Base-by-base conservation (phyloP, 1,140 invertebrate species). In the Meloidogyne chitwoodi region DNA sequence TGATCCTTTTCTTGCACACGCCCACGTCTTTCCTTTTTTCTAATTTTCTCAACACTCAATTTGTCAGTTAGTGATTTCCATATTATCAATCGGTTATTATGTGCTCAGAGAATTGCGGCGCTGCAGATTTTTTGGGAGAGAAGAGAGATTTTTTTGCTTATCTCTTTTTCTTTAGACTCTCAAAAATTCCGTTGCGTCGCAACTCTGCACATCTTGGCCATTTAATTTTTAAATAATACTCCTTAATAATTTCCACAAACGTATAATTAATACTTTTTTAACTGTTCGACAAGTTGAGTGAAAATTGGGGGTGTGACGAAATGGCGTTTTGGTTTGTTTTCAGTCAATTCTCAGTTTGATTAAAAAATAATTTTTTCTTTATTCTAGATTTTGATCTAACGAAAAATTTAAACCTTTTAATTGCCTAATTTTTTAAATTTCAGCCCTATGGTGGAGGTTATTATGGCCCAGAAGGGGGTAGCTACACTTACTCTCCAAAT, bases 111-210 rank as follows among this genome's bases (percentile, higher is more conserved):
- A 63, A 79, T 80, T 80, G 65, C 79, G 79, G 79, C 79, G 79
- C 79, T 66, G 70, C 79, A 48, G 27, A 80, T 77, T 80, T 81
- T 81, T 79, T 82, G 78, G 64, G 80, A 83, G 79, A 80, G 44
- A 34, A 62, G 44, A 29, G 63, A n/a, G 11, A n/a, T n/a, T n/a
- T n/a, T n/a, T n/a, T n/a, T n/a, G n/a, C n/a, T n/a, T n/a, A n/a
- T n/a, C n/a, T n/a, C n/a, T n/a, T n/a, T n/a, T n/a, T 31, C 19
- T 38, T 41, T 48, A 41, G 74, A 67, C 68, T 82, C 79, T 81
- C 83, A 83, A 83, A 82, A 75, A 78, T 85, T 75, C 79, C 79
- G 79, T 80, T 80, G 79, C 79, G 79, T 80, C 79, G 75, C 72
- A 83, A 75, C 44, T 44, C 48, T 69, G 29, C 63, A 61, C 71